Percentiles rank a stretch among this genome's conserved stretches.
Conservation (phyloP, 2,888 invertebrate species). For the Ormyrus pomaceus region DNA sequence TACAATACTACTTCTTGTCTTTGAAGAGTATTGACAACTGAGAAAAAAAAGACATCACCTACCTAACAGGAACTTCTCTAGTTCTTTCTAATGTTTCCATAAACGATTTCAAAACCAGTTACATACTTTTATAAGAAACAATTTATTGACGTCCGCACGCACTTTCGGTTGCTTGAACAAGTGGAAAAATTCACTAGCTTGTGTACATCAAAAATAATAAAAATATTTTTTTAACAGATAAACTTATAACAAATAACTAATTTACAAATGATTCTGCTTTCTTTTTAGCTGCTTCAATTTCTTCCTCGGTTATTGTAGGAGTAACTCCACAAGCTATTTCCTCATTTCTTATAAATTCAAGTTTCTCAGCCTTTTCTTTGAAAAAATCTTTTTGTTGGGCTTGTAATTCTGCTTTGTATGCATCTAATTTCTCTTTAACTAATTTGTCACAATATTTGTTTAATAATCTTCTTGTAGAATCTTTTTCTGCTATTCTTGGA, state of each 20-base stretch:
- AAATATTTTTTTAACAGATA: slow-evolving; percentile 22
- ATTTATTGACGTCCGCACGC: slow-evolving; percentile 21
- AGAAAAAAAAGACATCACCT: slow-evolving; percentile 16
- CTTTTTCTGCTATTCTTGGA: slow-evolving; percentile 82
- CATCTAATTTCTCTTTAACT: slow-evolving; percentile 80
- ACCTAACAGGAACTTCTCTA: slow-evolving; percentile 38
- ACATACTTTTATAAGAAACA: slow-evolving; percentile 22
- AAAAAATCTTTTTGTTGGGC: slow-evolving; percentile 85
- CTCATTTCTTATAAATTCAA: slow-evolving; percentile 86
- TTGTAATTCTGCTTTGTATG: slow-evolving; percentile 82
- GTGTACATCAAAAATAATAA: slow-evolving; percentile 13
- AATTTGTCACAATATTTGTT: slow-evolving; percentile 84
- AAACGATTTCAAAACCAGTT: slow-evolving; percentile 45
- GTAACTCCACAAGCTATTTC: slow-evolving; percentile 82
- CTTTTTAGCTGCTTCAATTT: slow-evolving; percentile 80
- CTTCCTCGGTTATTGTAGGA: slow-evolving; percentile 82
- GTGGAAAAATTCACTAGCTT: not conserved
- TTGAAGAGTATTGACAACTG: slow-evolving; percentile 5
- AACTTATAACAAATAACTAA: slow-evolving; percentile 25
- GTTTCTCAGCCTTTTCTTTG: slow-evolving; percentile 83
- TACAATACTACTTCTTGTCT: too few relatives aligned
- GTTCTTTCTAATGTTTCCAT: slow-evolving; percentile 37
- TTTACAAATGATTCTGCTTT: slow-evolving; percentile 77
- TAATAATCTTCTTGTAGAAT: slow-evolving; percentile 84
- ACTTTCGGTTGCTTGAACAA: slow-evolving; percentile 23